Conservation (phyloP, 2,797 vertebrate genomes). For the Protonibea diacanthus region DNA sequence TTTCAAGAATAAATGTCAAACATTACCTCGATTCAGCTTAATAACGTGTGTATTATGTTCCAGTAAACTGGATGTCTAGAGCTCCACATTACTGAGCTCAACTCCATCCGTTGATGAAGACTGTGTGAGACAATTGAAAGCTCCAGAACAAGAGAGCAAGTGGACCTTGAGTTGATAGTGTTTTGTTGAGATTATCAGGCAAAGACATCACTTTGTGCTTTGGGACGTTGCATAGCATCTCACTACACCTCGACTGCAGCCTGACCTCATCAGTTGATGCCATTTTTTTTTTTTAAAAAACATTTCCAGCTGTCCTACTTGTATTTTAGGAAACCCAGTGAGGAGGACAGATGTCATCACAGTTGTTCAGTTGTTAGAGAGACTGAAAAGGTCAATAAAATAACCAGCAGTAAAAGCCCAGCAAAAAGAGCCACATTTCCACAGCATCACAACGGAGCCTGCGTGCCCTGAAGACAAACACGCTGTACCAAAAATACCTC, state of each 20-base stretch:
- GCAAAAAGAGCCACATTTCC: conserved; percentile 21
- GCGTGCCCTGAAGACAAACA: conserved; percentile 25
- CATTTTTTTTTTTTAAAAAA: neutral
- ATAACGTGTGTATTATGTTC: neutral
- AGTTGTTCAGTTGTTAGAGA: conserved; percentile 7
- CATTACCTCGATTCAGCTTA: neutral
- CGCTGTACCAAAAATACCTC: conserved; percentile 56
- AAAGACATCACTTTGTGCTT: neutral
- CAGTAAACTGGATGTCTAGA: neutral
- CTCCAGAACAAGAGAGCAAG: neutral
- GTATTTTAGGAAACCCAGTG: conserved; percentile 13
- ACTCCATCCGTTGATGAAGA: neutral
- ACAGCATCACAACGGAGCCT: conserved; percentile 23
- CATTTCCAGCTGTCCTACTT: neutral
- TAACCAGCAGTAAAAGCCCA: conserved; percentile 20
- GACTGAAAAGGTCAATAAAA: conserved; percentile 25
- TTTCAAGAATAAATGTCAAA: neutral
- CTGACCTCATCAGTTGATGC: neutral
- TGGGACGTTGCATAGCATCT: neutral
- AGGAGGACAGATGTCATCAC: neutral
- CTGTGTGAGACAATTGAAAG: neutral
- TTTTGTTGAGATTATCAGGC: neutral
- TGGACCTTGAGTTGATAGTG: neutral
- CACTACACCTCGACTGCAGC: neutral
- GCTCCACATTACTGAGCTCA: neutral